Conservation (phyloP, 2,888 invertebrate species). For the Chouioia cunea region DNA sequence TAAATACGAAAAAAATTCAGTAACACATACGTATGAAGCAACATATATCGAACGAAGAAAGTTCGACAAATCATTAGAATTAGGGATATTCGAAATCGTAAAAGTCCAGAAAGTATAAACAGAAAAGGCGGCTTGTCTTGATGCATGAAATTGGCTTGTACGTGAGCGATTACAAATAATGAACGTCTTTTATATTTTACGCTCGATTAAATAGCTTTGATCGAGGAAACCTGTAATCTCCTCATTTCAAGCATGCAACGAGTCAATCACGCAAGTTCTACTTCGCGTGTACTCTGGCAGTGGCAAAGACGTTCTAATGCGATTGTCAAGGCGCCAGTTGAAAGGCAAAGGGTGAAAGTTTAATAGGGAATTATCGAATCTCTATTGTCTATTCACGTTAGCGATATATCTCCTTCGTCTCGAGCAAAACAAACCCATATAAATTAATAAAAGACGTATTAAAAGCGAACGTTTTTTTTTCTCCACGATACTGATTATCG, state of each 20-base stretch:
- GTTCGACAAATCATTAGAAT: no score
- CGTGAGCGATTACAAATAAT: conserved; percentile 2
- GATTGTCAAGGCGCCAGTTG: conserved; percentile 36
- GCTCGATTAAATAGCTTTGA: conserved; percentile 19
- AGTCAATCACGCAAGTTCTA: conserved; percentile 35
- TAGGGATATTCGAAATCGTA: no score
- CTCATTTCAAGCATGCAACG: not conserved
- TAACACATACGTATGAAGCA: no score
- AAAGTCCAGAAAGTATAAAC: no score
- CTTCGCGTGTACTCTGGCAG: conserved; percentile 42
- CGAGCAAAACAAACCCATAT: conserved; percentile 8
- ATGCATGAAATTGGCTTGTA: conserved; percentile 16
- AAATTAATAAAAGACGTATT: not conserved
- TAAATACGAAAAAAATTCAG: no score
- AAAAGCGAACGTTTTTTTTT: no score
- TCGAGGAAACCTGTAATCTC: conserved; percentile 36
- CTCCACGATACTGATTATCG: no score
- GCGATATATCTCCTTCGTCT: conserved; percentile 21
- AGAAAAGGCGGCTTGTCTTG: not conserved
- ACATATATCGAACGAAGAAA: no score
- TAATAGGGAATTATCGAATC: conserved; percentile 16
- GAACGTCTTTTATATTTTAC: conserved; percentile 33
- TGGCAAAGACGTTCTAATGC: conserved; percentile 22
- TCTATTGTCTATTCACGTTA: not conserved
- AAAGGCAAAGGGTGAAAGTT: conserved; percentile 52